Evolutionary conservation across 2,888 invertebrate genomes (phyloP), one percentile per base, ranked within the genome.

Genomic region (Sinodicranocentrus sp.): DNA sequence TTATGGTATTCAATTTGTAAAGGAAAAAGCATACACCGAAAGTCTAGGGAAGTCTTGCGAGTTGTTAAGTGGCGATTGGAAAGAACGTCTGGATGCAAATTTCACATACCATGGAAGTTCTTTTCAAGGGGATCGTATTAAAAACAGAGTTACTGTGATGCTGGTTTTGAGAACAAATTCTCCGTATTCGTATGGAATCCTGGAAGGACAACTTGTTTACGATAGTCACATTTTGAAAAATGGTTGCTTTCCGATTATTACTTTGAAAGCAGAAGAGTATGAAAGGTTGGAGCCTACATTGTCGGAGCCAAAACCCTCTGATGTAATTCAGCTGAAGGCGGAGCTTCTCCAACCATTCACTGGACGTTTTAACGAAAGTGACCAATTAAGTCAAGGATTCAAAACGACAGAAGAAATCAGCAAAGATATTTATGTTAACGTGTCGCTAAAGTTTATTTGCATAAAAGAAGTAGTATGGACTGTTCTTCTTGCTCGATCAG

Each of bases 241-340:
- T 28, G 85, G 85, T 2, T 71, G 61, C 6, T 86, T 86, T 63
- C 76, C 79, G 0, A 78, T 83, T 10, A 44, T 86, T 15, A 52
- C 77, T 0, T 28, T 86, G 3, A 73, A 48, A 6, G 0, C 26
- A 0, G 79, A 83, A 17, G 86, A 86, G n/a, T 78, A 83, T 19
- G 70, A 48, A 19, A 21, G 21, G 33, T 26, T 85, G n/a, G 82
- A 75, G 23, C 70, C 75, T 0, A 75, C 61, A 0, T 13, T 75
- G 0, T 70, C 2, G 13, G 52, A 52, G 6, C 70, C 82, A 0
- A 75, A 70, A 28, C 63, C 75, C 10, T 59, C 65, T 2, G 82
- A 82, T 43, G 70, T 75, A 3, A 59, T 70, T 25, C 82, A 82
- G 15, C 23, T 82, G 19, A 75, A 63, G 25, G 82, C 48, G 19